phyloP scores from a whole-genome alignment of 2,888 invertebrate species.

The Cantharis nigra region DNA sequence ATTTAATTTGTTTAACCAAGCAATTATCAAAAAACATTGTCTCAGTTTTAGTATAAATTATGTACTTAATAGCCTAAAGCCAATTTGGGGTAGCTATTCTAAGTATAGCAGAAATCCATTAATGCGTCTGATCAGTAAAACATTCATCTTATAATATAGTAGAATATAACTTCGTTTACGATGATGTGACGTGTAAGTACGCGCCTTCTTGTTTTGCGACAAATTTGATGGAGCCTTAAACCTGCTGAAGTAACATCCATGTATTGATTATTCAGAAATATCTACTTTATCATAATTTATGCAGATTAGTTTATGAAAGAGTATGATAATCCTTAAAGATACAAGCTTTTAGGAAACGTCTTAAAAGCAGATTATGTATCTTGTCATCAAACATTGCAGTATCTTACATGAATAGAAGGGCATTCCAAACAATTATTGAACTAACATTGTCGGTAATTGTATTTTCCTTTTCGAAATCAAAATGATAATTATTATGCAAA shows the following conservation, averaged over 20 bases:
- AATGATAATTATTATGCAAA: not conserved
- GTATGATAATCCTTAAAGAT: conserved; percentile 21
- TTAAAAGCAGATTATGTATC: conserved; percentile 17
- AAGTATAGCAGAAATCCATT: conserved; percentile 5
- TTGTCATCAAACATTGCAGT: conserved; percentile 13
- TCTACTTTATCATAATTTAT: conserved; percentile 29
- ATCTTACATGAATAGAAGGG: not conserved
- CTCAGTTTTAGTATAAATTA: not conserved
- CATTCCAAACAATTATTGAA: too few relatives aligned
- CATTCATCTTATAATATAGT: conserved; percentile 21
- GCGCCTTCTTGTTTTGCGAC: conserved; percentile 21
- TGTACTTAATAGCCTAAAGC: not conserved
- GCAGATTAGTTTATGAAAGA: conserved; percentile 25
- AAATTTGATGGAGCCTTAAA: conserved; percentile 23
- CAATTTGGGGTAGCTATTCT: conserved; percentile 10
- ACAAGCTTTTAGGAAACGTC: conserved; percentile 21
- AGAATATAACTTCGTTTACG: conserved; percentile 21
- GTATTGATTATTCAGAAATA: conserved; percentile 28
- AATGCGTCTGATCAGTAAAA: conserved; percentile 23
- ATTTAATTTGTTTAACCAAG: not conserved
- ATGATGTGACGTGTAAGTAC: conserved; percentile 17
- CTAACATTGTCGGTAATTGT: too few relatives aligned
- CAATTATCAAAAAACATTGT: not conserved
- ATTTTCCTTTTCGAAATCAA: too few relatives aligned
- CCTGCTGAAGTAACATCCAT: conserved; percentile 19